A percentile compares a stretch with the other conserved stretches of the same genome.
phyloP scores from a whole-genome alignment of 2,888 invertebrate species.

The Callyntrura guangdongensis region DNA sequence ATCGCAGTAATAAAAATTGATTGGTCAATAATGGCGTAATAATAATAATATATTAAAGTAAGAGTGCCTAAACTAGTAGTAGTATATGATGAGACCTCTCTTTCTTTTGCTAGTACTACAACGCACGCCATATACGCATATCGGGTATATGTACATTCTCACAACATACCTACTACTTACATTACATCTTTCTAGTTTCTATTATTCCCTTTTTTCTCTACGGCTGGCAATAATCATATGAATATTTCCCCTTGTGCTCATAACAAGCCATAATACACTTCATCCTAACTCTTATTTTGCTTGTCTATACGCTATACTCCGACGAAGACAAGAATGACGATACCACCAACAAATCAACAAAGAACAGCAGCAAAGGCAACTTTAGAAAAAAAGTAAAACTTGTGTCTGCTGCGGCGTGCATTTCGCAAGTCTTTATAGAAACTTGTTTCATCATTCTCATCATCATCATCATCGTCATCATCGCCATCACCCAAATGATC shows the following conservation, averaged over 20 bases:
- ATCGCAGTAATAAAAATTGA: constrained; percentile 78
- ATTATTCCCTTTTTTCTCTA: constrained; percentile 18
- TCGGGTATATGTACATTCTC: background rate
- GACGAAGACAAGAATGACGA: background rate
- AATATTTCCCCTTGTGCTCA: constrained; percentile 8
- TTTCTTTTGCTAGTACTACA: no score
- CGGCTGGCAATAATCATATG: constrained; percentile 18
- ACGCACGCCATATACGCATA: background rate
- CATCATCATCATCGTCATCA: constrained; percentile 40
- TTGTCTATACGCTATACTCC: background rate
- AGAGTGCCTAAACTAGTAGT: no score
- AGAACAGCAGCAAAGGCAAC: background rate
- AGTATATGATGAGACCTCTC: constrained; percentile 13
- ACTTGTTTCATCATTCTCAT: constrained; percentile 76
- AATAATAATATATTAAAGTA: constrained; percentile 73
- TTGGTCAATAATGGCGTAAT: constrained; percentile 79
- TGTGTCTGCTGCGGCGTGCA: constrained; percentile 11
- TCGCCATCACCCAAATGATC: background rate
- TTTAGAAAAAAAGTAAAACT: constrained; percentile 1
- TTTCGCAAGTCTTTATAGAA: constrained; percentile 72
- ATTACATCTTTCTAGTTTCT: constrained; percentile 14
- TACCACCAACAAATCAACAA: constrained; percentile 42
- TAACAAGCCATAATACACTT: constrained; percentile 21
- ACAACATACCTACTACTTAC: background rate
- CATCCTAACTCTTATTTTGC: no score